Conservation (phyloP, 2,888 invertebrate genomes). For the Eristalis arbustorum region DNA sequence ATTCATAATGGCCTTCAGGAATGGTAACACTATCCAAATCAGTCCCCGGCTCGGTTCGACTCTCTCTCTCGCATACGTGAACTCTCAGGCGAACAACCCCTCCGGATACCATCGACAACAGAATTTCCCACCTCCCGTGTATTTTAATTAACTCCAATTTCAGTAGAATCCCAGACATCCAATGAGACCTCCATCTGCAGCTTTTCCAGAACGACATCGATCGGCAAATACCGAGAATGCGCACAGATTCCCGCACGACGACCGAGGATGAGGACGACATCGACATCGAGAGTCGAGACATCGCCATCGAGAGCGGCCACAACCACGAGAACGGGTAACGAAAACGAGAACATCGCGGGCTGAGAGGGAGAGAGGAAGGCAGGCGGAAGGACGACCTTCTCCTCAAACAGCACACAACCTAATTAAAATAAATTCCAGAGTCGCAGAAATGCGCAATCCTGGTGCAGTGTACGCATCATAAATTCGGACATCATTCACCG, state of each 20-base stretch:
- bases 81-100: conserved; percentile 9
- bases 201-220: conserved; percentile 35
- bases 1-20: not conserved
- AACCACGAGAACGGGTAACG: conserved; percentile 7
- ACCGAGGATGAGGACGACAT: conserved; percentile 15
- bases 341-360: not conserved
- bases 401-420: conserved; percentile 65
- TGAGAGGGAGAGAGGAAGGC: not conserved
- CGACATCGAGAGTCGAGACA: conserved; percentile 4
- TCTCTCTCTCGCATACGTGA: not conserved
- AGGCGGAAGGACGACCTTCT: conserved; percentile 23
- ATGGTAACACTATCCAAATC: not conserved
- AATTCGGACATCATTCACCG: conserved; percentile 70
- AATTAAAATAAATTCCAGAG: conserved; percentile 70
- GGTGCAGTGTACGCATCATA: conserved; percentile 69
- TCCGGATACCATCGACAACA: conserved; percentile 65
- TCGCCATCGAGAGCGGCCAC: not conserved
- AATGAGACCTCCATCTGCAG: conserved; percentile 6
- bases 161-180: conserved; percentile 49
- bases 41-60: not conserved
- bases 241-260: conserved; percentile 61
- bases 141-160: conserved; percentile 70
- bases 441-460: conserved; percentile 69
- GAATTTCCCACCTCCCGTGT: conserved; percentile 70
- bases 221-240: conserved; percentile 57